Evolutionary conservation across 2,888 invertebrate genomes (phyloP).

Genomic region (Sphaerophoria taeniata): DNA sequence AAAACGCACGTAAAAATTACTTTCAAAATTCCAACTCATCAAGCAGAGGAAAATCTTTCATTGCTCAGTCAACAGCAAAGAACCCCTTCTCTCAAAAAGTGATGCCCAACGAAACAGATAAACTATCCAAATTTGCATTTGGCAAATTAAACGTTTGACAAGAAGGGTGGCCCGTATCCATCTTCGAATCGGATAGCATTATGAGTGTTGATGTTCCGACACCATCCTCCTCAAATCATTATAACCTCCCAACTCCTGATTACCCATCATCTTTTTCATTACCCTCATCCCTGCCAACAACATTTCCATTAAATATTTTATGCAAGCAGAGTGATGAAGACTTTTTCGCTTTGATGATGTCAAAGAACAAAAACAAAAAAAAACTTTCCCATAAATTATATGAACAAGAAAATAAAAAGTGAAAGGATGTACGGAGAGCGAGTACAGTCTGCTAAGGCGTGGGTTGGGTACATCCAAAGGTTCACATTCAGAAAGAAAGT

Average conservation of each 20-base stretch:
- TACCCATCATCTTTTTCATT: not conserved
- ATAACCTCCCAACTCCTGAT: not conserved
- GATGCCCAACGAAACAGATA: slow-evolving; percentile 43
- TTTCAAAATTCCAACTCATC: slow-evolving; percentile 13
- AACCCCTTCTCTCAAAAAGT: not conserved
- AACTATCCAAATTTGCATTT: slow-evolving; percentile 73
- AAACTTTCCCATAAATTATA: slow-evolving; percentile 37
- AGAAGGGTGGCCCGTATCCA: slow-evolving; percentile 51
- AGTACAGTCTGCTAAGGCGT: too few species aligned
- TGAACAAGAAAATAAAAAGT: slow-evolving; percentile 27
- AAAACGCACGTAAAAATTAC: not conserved
- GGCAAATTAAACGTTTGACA: slow-evolving; percentile 68
- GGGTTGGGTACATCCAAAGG: not conserved
- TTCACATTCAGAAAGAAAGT: slow-evolving; percentile 19
- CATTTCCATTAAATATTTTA: slow-evolving; percentile 56
- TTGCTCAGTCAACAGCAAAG: slow-evolving; percentile 11
- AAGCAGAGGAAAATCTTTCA: slow-evolving; percentile 24
- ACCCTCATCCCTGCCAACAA: slow-evolving; percentile 14
- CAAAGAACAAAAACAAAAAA: not conserved
- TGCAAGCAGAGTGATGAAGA: slow-evolving; percentile 41
- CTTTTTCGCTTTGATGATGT: slow-evolving; percentile 70
- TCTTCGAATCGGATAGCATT: not conserved
- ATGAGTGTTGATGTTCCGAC: slow-evolving; percentile 26
- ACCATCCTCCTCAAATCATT: slow-evolving; percentile 28
- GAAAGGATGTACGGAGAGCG: slow-evolving; percentile 13